Evolutionary conservation across 2,113 vertebrate genomes (phyloP).

Genomic region (Amazona vittata): DNA sequence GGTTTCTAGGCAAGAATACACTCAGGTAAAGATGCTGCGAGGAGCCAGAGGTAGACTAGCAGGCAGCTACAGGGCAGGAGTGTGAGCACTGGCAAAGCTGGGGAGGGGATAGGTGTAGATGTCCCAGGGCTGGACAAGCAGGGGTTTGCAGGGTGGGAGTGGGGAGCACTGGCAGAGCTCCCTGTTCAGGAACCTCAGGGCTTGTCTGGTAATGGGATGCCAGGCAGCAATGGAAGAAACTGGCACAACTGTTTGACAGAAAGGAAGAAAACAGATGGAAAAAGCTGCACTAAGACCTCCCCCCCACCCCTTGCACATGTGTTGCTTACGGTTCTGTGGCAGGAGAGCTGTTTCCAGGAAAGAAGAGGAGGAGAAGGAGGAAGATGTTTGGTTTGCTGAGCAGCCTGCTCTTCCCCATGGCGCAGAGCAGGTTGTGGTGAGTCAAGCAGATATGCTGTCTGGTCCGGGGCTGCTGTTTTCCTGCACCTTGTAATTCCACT

Average conservation of each 20-base stretch:
- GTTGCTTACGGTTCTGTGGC: constrained; percentile 47
- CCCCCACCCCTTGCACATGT: neutral
- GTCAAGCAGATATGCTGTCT: neutral
- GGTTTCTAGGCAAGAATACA: neutral
- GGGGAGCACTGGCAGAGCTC: neutral
- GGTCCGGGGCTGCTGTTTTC: neutral
- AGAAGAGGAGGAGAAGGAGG: constrained; percentile 39
- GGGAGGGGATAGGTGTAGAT: neutral
- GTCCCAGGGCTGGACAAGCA: neutral
- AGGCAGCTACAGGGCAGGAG: neutral
- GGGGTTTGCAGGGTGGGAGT: neutral
- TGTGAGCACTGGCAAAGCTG: neutral
- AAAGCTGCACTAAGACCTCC: neutral
- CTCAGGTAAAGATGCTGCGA: neutral
- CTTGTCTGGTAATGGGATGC: neutral
- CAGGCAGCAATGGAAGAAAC: neutral
- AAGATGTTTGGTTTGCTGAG: constrained; percentile 21
- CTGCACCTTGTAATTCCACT: constrained; percentile 11
- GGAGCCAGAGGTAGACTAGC: neutral
- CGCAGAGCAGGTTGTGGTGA: neutral
- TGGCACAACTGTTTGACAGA: neutral
- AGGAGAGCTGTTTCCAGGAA: constrained; percentile 3
- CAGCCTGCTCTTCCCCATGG: constrained; percentile 34
- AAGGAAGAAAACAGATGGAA: neutral
- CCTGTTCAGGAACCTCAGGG: neutral